These are phyloP conservation scores for Collichthys lucidus DNA, from an alignment of 2,113 vertebrate species.

Conservation along the genomic window DNA sequence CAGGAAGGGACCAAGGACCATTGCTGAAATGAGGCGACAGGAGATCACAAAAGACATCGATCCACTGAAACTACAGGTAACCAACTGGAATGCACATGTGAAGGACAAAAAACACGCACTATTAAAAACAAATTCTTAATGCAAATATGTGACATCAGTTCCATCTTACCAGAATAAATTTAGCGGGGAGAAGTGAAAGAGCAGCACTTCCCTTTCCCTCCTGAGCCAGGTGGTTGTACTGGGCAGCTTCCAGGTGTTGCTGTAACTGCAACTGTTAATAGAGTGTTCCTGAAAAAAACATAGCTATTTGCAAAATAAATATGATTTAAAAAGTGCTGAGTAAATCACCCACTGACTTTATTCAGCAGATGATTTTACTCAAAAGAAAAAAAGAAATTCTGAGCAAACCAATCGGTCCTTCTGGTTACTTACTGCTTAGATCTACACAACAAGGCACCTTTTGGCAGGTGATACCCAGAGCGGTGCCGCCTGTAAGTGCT, in stretches of 20 bases:
- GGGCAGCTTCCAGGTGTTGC: neutral
- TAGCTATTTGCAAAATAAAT: too few species aligned
- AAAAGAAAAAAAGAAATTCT: neutral
- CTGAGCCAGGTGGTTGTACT: neutral
- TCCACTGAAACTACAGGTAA: conserved; percentile 93
- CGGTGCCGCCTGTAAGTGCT: neutral
- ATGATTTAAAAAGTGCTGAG: too few species aligned
- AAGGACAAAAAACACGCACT: neutral
- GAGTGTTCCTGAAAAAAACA: too few species aligned
- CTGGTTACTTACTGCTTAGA: neutral
- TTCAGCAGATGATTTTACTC: neutral
- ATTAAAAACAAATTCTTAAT: neutral
- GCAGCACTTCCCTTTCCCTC: neutral
- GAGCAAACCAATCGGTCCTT: neutral
- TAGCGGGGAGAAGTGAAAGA: neutral
- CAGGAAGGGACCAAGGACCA: conserved; percentile 91
- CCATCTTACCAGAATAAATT: neutral
- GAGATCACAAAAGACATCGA: conserved; percentile 92
- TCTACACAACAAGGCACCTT: neutral
- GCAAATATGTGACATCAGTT: neutral
- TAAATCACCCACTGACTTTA: neutral
- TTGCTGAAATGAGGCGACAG: conserved; percentile 95
- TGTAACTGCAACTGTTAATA: too few species aligned
- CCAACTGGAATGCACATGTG: neutral
- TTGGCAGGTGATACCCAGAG: neutral